Conservation (phyloP, 2,113 vertebrate species). For the Aldabrachelys gigantea region DNA sequence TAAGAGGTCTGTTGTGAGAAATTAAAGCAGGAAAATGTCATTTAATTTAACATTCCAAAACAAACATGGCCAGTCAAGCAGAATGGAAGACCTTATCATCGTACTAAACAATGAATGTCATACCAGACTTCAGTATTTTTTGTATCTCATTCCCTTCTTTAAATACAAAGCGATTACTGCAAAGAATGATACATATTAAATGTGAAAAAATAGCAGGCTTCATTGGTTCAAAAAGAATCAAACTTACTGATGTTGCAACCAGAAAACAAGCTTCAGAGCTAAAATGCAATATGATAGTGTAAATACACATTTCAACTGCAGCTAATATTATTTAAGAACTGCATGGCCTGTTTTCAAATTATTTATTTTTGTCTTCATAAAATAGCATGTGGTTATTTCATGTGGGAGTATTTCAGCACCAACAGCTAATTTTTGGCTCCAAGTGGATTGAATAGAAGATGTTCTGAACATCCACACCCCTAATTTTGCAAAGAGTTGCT, state of each 20-base stretch:
- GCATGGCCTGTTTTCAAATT: slow-evolving; percentile 16
- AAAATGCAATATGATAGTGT: neutral
- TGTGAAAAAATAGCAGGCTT: slow-evolving; percentile 20
- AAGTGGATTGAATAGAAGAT: slow-evolving; percentile 26
- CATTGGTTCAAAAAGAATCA: slow-evolving; percentile 30
- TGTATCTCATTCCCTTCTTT: neutral
- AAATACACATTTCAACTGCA: neutral
- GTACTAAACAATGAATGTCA: slow-evolving; percentile 21
- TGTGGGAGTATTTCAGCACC: slow-evolving; percentile 15
- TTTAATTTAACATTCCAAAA: slow-evolving; percentile 21
- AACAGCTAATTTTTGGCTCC: slow-evolving; percentile 41
- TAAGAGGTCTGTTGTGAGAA: neutral
- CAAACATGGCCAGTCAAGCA: slow-evolving; percentile 8
- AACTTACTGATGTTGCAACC: slow-evolving; percentile 1
- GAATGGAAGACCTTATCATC: neutral
- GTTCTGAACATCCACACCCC: slow-evolving; percentile 39
- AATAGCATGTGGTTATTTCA: neutral
- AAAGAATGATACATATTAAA: neutral
- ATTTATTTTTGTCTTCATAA: slow-evolving; percentile 17
- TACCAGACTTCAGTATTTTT: slow-evolving; percentile 54
- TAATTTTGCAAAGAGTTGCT: slow-evolving; percentile 40
- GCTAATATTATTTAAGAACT: slow-evolving; percentile 10
- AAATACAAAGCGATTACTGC: slow-evolving; percentile 24
- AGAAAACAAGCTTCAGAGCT: slow-evolving; percentile 33
- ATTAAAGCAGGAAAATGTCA: neutral